These are phyloP conservation scores for Phenganax marumi DNA, from an alignment of 92 coral and sea anemone species.

Conservation along the genomic window DNA sequence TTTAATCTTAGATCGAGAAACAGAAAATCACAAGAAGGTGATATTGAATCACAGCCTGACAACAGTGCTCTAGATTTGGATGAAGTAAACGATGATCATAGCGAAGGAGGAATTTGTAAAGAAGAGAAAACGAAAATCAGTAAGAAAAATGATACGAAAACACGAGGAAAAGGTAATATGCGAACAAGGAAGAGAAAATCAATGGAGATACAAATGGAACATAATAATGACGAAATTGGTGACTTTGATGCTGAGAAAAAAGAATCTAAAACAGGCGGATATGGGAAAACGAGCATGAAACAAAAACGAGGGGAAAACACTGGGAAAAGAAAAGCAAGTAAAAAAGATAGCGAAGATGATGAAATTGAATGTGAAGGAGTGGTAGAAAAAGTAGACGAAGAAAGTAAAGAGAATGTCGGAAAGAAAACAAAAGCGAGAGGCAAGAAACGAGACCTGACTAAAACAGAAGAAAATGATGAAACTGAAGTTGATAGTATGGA, in stretches of 20 bases:
- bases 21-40: no score
- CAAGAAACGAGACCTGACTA: not conserved
- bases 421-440: not conserved
- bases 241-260: not conserved
- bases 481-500: not conserved
- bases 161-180: no score
- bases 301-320: not conserved
- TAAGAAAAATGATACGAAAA: no score
- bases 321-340: not conserved
- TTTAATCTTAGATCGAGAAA: no score
- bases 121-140: no score
- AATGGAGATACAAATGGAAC: no score
- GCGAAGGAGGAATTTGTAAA: no score
- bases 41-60: no score
- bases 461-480: not conserved
- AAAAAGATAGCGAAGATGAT: not conserved
- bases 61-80: no score
- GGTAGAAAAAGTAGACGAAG: conserved; percentile 3
- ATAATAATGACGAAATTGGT: not conserved
- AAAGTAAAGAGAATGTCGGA: not conserved
- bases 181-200: no score
- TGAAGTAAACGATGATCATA: no score
- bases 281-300: not conserved
- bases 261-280: not conserved
- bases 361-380: not conserved